phyloP scores from a whole-genome alignment of 2,888 invertebrate genomes.

The Nephrotoma guestfalica region DNA sequence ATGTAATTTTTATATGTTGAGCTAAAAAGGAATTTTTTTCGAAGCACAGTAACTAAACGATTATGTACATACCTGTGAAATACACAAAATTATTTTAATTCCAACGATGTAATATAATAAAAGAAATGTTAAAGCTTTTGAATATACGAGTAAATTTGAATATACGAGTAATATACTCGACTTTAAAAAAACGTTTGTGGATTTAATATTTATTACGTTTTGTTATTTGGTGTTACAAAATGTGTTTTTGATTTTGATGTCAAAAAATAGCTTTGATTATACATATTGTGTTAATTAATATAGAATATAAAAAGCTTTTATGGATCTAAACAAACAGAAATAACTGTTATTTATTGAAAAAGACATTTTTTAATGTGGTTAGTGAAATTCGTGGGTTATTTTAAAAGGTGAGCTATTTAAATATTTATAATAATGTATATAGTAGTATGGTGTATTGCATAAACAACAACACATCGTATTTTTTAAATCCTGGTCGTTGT shows the following conservation, averaged over 20 bases:
- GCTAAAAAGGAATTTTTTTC: not conserved
- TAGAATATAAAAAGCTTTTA: not conserved
- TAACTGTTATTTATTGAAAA: not conserved
- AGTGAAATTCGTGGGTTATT: not conserved
- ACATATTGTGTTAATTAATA: not conserved
- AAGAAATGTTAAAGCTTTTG: not conserved
- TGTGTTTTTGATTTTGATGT: not conserved
- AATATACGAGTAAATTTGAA: not conserved
- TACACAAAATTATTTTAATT: not conserved
- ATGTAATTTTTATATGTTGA: not conserved
- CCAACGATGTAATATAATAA: not conserved
- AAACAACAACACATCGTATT: not conserved
- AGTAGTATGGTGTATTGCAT: not conserved
- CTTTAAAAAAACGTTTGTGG: not conserved
- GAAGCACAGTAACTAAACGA: not conserved
- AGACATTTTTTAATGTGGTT: not conserved
- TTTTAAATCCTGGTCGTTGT: no score
- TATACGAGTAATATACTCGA: not conserved
- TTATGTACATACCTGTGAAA: not conserved
- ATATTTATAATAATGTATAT: not conserved
- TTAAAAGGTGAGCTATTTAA: not conserved
- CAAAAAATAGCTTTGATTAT: not conserved
- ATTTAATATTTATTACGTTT: not conserved
- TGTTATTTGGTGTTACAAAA: not conserved
- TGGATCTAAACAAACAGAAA: not conserved